A percentile compares a stretch with the other conserved stretches of the same genome.
Conservation (phyloP, 2,113 vertebrate genomes). For the Austrofundulus limnaeus region DNA sequence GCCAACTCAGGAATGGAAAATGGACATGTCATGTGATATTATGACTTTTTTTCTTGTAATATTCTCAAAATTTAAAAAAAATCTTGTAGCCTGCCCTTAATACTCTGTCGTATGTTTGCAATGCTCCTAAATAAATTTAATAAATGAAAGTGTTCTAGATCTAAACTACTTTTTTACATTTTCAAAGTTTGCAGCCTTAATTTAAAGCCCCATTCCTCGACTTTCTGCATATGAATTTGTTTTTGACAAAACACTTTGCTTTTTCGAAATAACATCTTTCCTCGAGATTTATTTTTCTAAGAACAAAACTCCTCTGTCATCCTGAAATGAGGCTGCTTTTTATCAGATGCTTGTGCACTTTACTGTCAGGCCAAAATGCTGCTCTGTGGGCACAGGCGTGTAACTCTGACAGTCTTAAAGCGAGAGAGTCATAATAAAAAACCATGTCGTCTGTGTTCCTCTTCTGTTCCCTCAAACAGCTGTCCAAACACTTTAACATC, state of each 20-base stretch:
- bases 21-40: no score
- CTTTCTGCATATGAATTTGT: no score
- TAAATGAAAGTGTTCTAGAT: no score
- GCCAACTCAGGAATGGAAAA: no score
- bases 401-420: constrained; percentile 61
- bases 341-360: constrained; percentile 80
- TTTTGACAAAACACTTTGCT: not conserved
- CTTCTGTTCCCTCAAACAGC: constrained; percentile 34
- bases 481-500: constrained; percentile 35
- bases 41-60: no score
- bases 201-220: not conserved
- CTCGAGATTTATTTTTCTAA: constrained; percentile 5
- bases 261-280: constrained; percentile 13
- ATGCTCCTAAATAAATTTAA: no score
- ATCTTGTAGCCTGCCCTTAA: no score
- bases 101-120: no score
- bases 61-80: no score
- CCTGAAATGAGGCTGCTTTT: constrained; percentile 35
- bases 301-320: constrained; percentile 20
- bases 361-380: constrained; percentile 65
- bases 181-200: not conserved
- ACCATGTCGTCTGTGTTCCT: constrained; percentile 37
- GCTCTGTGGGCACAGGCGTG: constrained; percentile 2
- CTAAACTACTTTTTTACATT: no score
- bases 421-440: constrained; percentile 56